Evolutionary conservation across 2,113 vertebrate species (phyloP), one percentile per base, ranked within the genome.

Genomic region (Nematolebias whitei): DNA sequence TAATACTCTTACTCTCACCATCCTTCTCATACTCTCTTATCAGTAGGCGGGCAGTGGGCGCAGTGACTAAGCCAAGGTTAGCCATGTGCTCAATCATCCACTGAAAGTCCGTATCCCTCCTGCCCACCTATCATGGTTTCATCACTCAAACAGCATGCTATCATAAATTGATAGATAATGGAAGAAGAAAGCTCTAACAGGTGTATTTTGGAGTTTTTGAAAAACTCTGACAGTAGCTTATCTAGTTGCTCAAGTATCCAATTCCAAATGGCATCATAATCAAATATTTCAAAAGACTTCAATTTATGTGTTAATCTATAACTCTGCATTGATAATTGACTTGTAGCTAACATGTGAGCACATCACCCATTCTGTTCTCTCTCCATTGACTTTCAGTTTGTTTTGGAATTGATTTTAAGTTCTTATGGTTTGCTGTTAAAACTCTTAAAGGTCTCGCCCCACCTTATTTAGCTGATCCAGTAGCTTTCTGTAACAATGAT

Each of bases 21-120:
- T 63, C 76, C 44, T 74, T 71, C 66, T 71, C 70, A 76, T 68
- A 57, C 85, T 81, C 87, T 86, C 85, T 76, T 84, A 76, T 77
- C 49, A 81, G 90, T 90, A 86, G 90, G 89, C 74, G 75, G 70
- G 57, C 63, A 79, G 88, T 90, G 87, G 88, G 88, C 79, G 85
- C 51, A 61, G 83, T 91, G 89, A 90, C 89, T 91, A 89, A 91
- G 80, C 86, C 74, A 86, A 85, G 77, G 84, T 90, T 90, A 84
- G 82, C 81, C 78, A 84, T 89, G 79, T 85, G 74, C 84, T 82
- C 72, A 65, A 86, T 85, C 83, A 87, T 88, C 86, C 68, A 89
- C 85, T 87, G 85, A 85, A 85, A 89, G 74, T 76, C 79, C 85
- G 78, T 89, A 84, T 87, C 78, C 79, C 80, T 89, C 45, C 83